Conservation (phyloP, 2,888 invertebrate genomes). For the Drosophila colorata region DNA sequence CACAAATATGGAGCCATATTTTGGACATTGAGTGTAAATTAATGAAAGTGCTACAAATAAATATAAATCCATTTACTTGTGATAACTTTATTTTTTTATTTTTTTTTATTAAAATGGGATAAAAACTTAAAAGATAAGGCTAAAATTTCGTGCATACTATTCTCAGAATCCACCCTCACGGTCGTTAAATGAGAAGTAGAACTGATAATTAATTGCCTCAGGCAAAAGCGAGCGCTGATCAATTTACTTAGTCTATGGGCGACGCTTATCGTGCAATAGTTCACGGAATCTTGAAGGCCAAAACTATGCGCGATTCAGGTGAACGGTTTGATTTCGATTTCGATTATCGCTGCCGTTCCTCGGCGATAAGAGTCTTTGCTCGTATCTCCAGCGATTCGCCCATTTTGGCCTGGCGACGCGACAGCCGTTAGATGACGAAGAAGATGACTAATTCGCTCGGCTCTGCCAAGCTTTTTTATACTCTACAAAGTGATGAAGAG, state of each 20-base stretch:
- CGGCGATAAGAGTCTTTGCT: constrained; percentile 16
- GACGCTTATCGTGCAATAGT: constrained; percentile 6
- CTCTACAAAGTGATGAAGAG: not conserved
- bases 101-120: no score
- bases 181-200: no score
- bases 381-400: not conserved
- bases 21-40: no score
- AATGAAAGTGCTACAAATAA: no score
- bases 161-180: no score
- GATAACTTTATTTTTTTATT: no score
- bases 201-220: no score
- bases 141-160: no score
- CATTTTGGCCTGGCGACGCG: constrained; percentile 14
- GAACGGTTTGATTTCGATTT: constrained; percentile 17
- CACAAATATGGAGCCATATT: no score
- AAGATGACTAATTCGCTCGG: constrained; percentile 41
- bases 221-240: not conserved
- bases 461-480: constrained; percentile 13
- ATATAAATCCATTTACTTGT: no score
- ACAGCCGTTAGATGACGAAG: constrained; percentile 18
- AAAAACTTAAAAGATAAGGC: no score
- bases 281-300: not conserved
- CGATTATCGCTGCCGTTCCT: constrained; percentile 7
- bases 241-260: not conserved
- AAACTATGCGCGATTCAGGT: constrained; percentile 3